Base-by-base conservation (phyloP, 2,797 vertebrate species). In the Chloroceryle amazona region DNA sequence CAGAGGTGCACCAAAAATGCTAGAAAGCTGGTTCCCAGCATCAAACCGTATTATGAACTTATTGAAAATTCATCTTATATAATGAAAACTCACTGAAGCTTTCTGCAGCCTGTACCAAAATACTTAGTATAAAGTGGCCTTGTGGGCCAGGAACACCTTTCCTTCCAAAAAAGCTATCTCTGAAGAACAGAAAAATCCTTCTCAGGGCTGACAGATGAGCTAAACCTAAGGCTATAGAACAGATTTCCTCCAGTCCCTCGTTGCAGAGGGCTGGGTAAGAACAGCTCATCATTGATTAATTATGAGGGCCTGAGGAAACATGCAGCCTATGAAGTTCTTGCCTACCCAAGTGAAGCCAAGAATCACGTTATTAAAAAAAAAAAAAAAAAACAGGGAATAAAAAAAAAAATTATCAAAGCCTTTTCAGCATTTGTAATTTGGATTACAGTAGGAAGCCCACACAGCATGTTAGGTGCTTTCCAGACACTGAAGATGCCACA, bases 401-500 rank as follows among this genome's bases (percentile, higher is more conserved):
- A 39, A 42, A 42, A 35, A 20, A 61, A 65, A 84, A 55, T 62
- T 17, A 96, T 93, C 92, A 96, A 97, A 97, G 95, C 37, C 83
- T 87, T 93, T 89, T 94, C 67, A 95, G 81, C 75, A 87, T 96
- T 93, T 85, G 46, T 68, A 91, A 86, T 94, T 95, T 92, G 81
- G 74, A 93, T 87, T 95, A 83, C 63, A 82, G 83, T 37, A 91
- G 65, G 33, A 81, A 95, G 90, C 94, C 94, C 95, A 97, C 94
- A 97, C 95, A 96, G 81, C 95, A 95, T 42, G 95, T 80, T 96
- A 94, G 95, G 96, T 96, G 93, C 86, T 97, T 97, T 97, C 97
- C 96, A 97, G 83, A 89, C 86, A 92, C 78, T 80, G 84, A 93
- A 90, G 81, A 87, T 91, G 81, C 96, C 95, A 93, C 72, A 92